A percentile compares a stretch with the other conserved stretches of the same genome.
Conservation (phyloP, 2,797 vertebrate genomes). For the Chromobotia macracanthus region DNA sequence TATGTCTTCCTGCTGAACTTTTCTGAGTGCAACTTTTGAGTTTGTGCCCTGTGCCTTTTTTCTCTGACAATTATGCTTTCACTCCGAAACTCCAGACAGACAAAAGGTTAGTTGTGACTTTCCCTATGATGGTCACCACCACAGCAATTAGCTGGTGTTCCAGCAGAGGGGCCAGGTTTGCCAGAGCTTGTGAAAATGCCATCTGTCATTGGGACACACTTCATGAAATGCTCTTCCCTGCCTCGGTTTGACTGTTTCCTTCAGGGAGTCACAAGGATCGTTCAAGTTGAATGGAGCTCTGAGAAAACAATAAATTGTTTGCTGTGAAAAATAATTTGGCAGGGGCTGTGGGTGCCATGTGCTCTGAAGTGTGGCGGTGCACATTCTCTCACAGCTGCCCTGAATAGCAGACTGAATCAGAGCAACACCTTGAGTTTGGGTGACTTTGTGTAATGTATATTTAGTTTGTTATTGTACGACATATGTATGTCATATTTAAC, state of each 20-base stretch:
- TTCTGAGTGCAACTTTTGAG: conserved; percentile 28
- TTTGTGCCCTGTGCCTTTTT: conserved; percentile 52
- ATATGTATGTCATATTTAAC: conserved; percentile 17
- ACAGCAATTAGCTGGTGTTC: conserved; percentile 67
- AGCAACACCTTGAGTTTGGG: conserved; percentile 45
- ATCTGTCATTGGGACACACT: conserved; percentile 77
- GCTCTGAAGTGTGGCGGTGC: conserved; percentile 54
- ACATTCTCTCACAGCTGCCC: conserved; percentile 35
- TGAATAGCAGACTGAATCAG: conserved; percentile 52
- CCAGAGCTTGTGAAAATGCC: conserved; percentile 73
- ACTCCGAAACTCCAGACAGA: conserved; percentile 40
- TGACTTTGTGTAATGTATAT: conserved; percentile 16
- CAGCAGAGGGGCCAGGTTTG: conserved; percentile 66
- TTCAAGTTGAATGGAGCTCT: conserved; percentile 71
- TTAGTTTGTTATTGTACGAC: conserved; percentile 23
- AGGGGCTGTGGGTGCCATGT: conserved; percentile 56
- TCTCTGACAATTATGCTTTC: conserved; percentile 36
- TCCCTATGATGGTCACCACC: conserved; percentile 53
- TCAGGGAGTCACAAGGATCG: conserved; percentile 71
- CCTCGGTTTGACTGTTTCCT: conserved; percentile 73
- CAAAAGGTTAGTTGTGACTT: conserved; percentile 52
- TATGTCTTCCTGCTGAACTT: neutral
- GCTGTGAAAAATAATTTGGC: conserved; percentile 68
- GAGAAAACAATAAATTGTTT: conserved; percentile 73
- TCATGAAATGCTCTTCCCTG: conserved; percentile 73